Conservation (phyloP, 2,113 vertebrate genomes). For the Hemicordylus capensis region DNA sequence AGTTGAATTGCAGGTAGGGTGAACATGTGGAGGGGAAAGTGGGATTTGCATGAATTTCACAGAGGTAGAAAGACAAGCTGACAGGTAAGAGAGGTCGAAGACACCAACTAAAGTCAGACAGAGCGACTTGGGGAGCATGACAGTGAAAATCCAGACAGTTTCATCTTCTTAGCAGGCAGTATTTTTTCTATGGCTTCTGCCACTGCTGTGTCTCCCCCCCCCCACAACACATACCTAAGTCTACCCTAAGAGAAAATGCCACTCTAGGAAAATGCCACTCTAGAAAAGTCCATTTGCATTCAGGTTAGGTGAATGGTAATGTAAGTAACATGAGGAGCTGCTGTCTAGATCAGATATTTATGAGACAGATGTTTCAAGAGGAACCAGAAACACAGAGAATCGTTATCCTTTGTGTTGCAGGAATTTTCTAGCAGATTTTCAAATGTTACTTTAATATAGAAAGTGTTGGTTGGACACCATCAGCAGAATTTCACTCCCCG, state of each 20-base stretch:
- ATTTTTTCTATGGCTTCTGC: background rate
- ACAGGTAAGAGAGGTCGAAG: background rate
- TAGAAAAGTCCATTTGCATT: background rate
- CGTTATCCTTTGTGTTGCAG: background rate
- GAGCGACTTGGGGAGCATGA: background rate
- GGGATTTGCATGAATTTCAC: background rate
- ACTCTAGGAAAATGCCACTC: background rate
- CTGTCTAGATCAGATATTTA: background rate
- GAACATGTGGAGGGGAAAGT: no score
- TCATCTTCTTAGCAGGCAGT: background rate
- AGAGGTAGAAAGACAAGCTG: background rate
- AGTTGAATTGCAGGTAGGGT: no score
- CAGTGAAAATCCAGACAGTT: background rate
- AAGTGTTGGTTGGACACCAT: background rate
- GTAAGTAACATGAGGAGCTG: background rate
- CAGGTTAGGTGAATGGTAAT: background rate
- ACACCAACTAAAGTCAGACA: background rate
- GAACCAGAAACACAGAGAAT: background rate
- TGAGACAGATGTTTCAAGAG: background rate
- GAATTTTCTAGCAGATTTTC: background rate
- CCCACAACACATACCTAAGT: no score
- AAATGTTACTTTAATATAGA: background rate
- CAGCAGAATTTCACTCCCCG: background rate
- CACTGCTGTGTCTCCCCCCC: background rate
- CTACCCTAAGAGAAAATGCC: background rate